Conservation (phyloP, 2,888 invertebrate genomes). For the Acrobasis suavella region DNA sequence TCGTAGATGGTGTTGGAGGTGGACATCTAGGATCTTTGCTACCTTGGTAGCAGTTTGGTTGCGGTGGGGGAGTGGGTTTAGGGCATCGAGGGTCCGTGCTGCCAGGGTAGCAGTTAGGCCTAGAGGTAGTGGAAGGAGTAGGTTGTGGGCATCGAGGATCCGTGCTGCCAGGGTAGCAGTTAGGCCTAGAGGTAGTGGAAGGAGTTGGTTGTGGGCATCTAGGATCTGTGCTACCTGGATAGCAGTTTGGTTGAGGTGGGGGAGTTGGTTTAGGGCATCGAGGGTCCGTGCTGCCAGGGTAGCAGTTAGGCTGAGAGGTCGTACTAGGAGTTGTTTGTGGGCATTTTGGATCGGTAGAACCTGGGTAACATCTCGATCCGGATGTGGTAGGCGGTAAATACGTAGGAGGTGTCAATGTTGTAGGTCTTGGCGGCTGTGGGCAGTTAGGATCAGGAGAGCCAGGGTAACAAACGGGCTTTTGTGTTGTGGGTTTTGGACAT, state of each 20-base stretch:
- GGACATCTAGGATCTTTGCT: constrained; percentile 41
- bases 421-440: constrained; percentile 48
- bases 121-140: not conserved
- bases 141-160: not conserved
- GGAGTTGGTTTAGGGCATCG: constrained; percentile 40
- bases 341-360: constrained; percentile 35
- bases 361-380: constrained; percentile 46
- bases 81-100: constrained; percentile 26
- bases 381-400: constrained; percentile 42
- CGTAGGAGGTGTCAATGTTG: constrained; percentile 44
- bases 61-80: constrained; percentile 30
- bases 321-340: constrained; percentile 40
- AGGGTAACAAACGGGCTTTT: constrained; percentile 41
- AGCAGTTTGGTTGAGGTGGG: constrained; percentile 37
- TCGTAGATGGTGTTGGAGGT: constrained; percentile 28
- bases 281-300: constrained; percentile 43
- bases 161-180: constrained; percentile 32
- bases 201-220: constrained; percentile 35
- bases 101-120: constrained; percentile 39
- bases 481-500: constrained; percentile 37
- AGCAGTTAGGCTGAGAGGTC: constrained; percentile 38
- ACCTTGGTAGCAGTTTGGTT: constrained; percentile 38
- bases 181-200: constrained; percentile 30
- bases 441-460: constrained; percentile 58
- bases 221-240: constrained; percentile 42